Evolutionary conservation across 2,888 invertebrate species (phyloP), one percentile per base, ranked within the genome.

Genomic region (Hydroisotoma schaefferi): DNA sequence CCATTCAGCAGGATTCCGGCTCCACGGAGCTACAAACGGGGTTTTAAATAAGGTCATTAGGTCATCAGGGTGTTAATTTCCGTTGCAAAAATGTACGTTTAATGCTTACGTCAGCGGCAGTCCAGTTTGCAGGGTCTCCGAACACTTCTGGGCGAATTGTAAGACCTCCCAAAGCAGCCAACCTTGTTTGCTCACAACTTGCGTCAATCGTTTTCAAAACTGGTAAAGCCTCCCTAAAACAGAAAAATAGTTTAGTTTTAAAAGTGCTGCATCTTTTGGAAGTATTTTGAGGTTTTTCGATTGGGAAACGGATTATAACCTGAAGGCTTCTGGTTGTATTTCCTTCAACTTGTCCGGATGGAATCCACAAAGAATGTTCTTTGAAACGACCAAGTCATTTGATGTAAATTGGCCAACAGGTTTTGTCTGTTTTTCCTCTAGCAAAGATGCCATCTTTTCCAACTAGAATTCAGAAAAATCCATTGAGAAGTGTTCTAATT

Each of bases 361-460:
- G 33, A 61, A 69, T 10, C 71, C 71, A 54, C 71, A 71, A 4
- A 71, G 38, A 49, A 71, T 71, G 28, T 71, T 71, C 20, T 60
- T 44, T 4, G 65, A 48, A 20, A 61, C 56, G 1, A 63, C 27
- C 52, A 71, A 55, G 27, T 71, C 69, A 23, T 52, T 55, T 10
- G 65, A 27, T 10, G 38, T 33, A 23, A 64, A 63, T 12, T 65
- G 57, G 20, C 43, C 65, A n/a, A 61, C 46, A 22, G 58, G 20
- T 22, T 66, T 65, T 18, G 40, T 38, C 47, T 47, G 44, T 37
- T 53, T 57, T 27, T 61, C 55, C 55, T 70, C 68, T 44, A 68
- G 48, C 8, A 59, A 54, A 2, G 49, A 56, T 10, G 71, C 71
- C 51, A 71, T 37, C 37, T 66, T 68, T 33, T 67, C 66, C 40